Conservation (phyloP, 2,797 vertebrate genomes). For the Cyclopterus lumpus region DNA sequence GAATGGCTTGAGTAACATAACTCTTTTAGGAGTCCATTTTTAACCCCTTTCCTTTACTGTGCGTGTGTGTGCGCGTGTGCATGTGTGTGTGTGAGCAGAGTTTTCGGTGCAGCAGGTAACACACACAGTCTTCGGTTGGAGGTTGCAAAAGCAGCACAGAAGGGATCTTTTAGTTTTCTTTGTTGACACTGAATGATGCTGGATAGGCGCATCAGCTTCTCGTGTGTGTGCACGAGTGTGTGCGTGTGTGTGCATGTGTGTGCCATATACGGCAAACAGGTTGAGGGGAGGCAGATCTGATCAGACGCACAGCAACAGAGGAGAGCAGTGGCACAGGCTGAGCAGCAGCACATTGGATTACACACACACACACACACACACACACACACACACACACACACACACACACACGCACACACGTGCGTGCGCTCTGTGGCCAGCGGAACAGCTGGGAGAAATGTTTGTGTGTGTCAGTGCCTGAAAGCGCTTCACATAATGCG, state of each 20-base stretch:
- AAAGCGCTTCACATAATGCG: constrained; percentile 63
- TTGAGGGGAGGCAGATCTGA: constrained; percentile 86
- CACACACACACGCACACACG: neutral
- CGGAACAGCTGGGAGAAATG: constrained; percentile 78
- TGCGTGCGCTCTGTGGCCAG: constrained; percentile 51
- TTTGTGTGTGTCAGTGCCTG: constrained; percentile 57
- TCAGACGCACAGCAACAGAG: constrained; percentile 87
- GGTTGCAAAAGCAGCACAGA: constrained; percentile 16
- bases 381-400: constrained; percentile 36
- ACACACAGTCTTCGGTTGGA: constrained; percentile 10
- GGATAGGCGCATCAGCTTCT: constrained; percentile 62
- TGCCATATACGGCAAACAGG: constrained; percentile 80
- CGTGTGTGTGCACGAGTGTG: constrained; percentile 35
- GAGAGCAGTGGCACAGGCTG: constrained; percentile 78
- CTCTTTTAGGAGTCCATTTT: constrained; percentile 41
- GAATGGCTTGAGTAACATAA: constrained; percentile 10
- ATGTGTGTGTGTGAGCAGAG: constrained; percentile 11
- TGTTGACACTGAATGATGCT: constrained; percentile 42
- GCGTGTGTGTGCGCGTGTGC: neutral
- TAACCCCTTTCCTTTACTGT: neutral
- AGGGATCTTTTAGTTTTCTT: constrained; percentile 38
- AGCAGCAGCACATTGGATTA: constrained; percentile 82
- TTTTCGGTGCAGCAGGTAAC: constrained; percentile 42
- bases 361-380: constrained; percentile 70
- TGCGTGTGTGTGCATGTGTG: constrained; percentile 52